phyloP scores from a whole-genome alignment of 2,113 vertebrate genomes.

The Vulpes lagopus region DNA sequence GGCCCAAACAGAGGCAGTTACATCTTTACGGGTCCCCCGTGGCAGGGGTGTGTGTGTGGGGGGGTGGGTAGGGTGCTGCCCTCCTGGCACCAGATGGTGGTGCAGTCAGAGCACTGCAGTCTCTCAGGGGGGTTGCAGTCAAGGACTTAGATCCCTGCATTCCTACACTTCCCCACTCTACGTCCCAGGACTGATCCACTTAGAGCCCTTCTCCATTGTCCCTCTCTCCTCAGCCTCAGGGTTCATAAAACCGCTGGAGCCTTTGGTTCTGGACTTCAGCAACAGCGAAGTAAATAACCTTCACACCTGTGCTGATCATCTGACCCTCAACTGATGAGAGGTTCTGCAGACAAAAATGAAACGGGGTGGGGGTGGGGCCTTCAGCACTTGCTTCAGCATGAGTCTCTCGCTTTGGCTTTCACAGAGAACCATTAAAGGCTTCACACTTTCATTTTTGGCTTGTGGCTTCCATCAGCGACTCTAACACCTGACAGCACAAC shows the following conservation, averaged over 20 bases:
- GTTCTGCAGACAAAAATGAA: not conserved
- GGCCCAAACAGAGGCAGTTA: not conserved
- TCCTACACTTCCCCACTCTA: not conserved
- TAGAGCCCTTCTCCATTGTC: not conserved
- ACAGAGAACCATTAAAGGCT: not conserved
- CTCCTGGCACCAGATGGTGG: not conserved
- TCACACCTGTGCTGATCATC: not conserved
- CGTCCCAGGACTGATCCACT: slow-evolving; percentile 5
- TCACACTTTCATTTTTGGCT: not conserved
- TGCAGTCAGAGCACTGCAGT: not conserved
- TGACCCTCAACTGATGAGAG: not conserved
- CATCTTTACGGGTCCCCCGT: not conserved
- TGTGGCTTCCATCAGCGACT: slow-evolving; percentile 5
- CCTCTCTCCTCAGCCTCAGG: not conserved
- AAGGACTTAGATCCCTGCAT: not conserved
- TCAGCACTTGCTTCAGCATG: not conserved
- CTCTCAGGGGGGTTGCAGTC: not conserved
- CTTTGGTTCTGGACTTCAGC: not conserved
- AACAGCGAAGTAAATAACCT: not conserved
- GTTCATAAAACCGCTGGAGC: not conserved
- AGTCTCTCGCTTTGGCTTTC: not conserved
- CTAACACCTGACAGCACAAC: not conserved
- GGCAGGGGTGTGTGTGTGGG: no score
- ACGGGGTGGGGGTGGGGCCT: not conserved
- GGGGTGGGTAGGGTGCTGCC: no score